Evolutionary conservation across 2,888 invertebrate species (phyloP).

Genomic region (Orthonychiurus folsomi): DNA sequence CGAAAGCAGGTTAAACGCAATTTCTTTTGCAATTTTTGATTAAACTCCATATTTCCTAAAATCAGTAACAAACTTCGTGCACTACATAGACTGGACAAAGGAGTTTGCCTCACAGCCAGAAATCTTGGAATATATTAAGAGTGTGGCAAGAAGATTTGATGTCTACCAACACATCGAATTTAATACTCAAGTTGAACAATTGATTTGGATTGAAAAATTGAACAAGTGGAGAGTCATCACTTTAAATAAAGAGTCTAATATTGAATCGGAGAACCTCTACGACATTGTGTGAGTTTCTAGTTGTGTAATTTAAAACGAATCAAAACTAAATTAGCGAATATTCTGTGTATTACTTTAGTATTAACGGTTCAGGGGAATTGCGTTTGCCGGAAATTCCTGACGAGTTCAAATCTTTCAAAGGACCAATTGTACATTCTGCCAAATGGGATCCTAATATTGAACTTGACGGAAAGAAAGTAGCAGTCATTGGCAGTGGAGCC

Average conservation of each 20-base stretch:
- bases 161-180: constrained; percentile 26
- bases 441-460: constrained; percentile 26
- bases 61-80: constrained; percentile 10
- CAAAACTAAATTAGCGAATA: background rate
- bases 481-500: constrained; percentile 30
- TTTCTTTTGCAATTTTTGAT: background rate
- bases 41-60: background rate
- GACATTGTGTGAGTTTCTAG: constrained; percentile 24
- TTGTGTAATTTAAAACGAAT: background rate
- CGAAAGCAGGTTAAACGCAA: constrained; percentile 25
- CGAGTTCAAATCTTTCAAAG: constrained; percentile 21
- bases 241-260: constrained; percentile 9
- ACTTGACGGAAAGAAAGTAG: constrained; percentile 25
- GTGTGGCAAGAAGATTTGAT: constrained; percentile 25
- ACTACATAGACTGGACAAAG: constrained; percentile 30
- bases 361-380: constrained; percentile 15
- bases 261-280: constrained; percentile 13
- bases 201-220: constrained; percentile 23
- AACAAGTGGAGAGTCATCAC: constrained; percentile 21
- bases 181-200: constrained; percentile 11
- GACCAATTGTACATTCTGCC: constrained; percentile 27
- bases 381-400: constrained; percentile 22
- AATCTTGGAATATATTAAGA: constrained; percentile 25
- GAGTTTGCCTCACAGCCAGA: constrained; percentile 24
- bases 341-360: background rate